Evolutionary conservation across 2,797 vertebrate genomes (phyloP).

Genomic region (Cyprinodon diabolis): DNA sequence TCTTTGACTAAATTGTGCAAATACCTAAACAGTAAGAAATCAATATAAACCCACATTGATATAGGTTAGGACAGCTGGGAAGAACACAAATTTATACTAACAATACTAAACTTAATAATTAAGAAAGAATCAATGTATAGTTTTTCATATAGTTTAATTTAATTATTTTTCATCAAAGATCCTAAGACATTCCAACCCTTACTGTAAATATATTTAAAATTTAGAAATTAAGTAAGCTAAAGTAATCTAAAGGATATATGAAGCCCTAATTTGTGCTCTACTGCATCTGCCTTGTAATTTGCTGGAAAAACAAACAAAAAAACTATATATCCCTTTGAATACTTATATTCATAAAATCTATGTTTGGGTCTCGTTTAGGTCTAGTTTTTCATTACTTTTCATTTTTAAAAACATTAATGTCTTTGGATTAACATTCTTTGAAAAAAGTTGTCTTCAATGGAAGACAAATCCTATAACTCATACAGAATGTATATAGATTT

Average conservation of each 20-base stretch:
- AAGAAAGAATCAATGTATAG: no score
- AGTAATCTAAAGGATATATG: neutral
- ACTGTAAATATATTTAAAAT: neutral
- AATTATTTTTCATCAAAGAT: no score
- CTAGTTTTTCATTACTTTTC: neutral
- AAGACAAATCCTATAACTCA: neutral
- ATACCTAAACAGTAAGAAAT: no score
- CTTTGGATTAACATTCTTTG: neutral
- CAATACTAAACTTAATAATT: no score
- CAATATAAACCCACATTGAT: no score
- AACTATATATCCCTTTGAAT: neutral
- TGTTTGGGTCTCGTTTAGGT: no score
- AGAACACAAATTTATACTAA: no score
- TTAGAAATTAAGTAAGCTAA: neutral
- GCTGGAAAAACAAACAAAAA: neutral
- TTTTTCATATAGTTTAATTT: no score
- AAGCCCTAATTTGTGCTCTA: neutral
- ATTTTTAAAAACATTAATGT: neutral
- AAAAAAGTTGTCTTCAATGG: neutral
- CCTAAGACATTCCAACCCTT: no score
- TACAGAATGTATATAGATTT: neutral
- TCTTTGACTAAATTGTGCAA: neutral
- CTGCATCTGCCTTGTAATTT: neutral
- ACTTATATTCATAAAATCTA: neutral
- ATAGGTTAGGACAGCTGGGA: no score